Percentiles rank a stretch among this genome's conserved stretches.
Evolutionary conservation across 2,113 vertebrate genomes (phyloP).

Genomic region (Brachypodius melanocephalos): DNA sequence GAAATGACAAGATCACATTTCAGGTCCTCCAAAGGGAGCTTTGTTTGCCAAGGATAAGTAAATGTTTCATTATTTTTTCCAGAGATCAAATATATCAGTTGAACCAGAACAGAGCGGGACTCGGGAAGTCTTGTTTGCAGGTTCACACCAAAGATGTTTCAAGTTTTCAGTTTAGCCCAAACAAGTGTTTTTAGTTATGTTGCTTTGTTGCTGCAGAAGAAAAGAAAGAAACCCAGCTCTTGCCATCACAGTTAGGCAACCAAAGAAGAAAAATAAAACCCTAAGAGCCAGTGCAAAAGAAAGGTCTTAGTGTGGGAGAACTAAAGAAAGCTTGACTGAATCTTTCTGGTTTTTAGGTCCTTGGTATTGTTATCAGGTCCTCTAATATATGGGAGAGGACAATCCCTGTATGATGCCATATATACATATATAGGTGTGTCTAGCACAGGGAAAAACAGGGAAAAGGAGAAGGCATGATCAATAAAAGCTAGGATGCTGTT

Average conservation of each 20-base stretch:
- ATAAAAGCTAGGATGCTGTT: not conserved
- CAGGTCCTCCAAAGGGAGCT: not conserved
- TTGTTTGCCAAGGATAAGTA: slow-evolving; percentile 15
- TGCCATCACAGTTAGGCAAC: not conserved
- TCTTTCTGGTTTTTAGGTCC: not conserved
- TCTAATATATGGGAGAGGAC: not conserved
- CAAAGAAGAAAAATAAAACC: not conserved
- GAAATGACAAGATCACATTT: slow-evolving; percentile 1
- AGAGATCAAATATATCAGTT: not conserved
- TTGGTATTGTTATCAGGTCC: not conserved
- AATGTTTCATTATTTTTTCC: slow-evolving; percentile 20
- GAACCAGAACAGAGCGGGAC: not conserved
- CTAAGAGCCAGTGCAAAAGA: not conserved
- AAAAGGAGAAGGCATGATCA: not conserved
- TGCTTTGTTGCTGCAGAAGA: not conserved
- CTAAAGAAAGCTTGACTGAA: not conserved
- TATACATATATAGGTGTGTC: too few species aligned
- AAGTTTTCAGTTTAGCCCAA: slow-evolving; percentile 20
- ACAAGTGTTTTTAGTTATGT: slow-evolving; percentile 10
- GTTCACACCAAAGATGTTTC: slow-evolving; percentile 51
- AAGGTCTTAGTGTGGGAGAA: not conserved
- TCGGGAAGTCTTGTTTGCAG: slow-evolving; percentile 48
- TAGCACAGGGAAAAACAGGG: not conserved
- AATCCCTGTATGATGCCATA: not conserved
- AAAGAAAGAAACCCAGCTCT: not conserved